Conservation (phyloP, 2,797 vertebrate species). For the Cyclura pinguis region DNA sequence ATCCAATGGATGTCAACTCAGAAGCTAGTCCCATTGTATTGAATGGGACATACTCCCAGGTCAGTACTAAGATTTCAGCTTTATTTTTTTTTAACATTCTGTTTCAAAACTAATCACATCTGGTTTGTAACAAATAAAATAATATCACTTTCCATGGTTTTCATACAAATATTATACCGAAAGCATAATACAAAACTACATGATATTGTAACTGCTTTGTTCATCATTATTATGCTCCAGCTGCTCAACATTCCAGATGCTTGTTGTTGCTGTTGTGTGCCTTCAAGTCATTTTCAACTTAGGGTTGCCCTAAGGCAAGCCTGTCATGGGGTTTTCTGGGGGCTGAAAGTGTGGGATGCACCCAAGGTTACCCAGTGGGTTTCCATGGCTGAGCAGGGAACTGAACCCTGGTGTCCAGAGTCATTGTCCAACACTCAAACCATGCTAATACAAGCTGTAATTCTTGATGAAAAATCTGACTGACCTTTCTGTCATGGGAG, state of each 20-base stretch:
- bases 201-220: background rate
- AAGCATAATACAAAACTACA: background rate
- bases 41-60: background rate
- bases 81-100: background rate
- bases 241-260: background rate
- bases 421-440: no score
- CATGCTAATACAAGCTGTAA: background rate
- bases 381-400: no score
- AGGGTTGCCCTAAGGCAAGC: no score
- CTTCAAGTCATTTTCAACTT: no score
- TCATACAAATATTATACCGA: background rate
- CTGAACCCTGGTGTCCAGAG: no score
- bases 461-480: background rate
- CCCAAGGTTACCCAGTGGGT: no score
- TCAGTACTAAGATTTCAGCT: background rate
- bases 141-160: no score
- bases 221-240: background rate
- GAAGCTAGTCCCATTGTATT: background rate
- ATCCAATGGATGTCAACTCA: background rate
- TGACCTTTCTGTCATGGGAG: background rate
- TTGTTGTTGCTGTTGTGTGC: no score
- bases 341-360: no score
- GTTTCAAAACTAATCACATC: background rate
- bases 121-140: background rate
- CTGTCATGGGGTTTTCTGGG: no score